Conservation (phyloP, 2,888 invertebrate species). For the Lepidochrysops patricia region DNA sequence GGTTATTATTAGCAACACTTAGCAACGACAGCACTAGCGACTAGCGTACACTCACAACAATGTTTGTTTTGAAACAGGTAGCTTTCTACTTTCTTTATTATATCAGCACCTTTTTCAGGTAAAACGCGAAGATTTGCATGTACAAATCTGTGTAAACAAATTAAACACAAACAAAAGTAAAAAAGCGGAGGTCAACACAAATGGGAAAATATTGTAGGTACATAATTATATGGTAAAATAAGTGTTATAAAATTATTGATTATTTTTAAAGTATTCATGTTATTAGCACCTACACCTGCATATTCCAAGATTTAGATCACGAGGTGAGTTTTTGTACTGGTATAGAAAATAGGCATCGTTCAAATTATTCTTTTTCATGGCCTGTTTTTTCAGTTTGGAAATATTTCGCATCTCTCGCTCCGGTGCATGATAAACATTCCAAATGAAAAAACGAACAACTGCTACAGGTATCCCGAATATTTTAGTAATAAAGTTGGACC, state of each 20-base stretch:
- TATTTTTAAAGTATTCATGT: too few species aligned
- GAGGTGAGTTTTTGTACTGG: not conserved
- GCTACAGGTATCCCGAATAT: not conserved
- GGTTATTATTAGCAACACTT: constrained; percentile 1
- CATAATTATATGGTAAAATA: too few species aligned
- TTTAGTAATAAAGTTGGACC: not conserved
- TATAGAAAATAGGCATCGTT: not conserved
- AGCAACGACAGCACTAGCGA: not conserved
- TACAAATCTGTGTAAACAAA: too few species aligned
- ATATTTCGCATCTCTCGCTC: not conserved
- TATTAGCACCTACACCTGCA: too few species aligned
- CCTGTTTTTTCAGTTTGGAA: not conserved
- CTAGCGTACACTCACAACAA: not conserved
- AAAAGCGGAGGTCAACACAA: too few species aligned
- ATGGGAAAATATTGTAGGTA: too few species aligned
- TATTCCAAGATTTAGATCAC: too few species aligned
- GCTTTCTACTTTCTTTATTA: not conserved
- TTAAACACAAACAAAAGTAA: too few species aligned
- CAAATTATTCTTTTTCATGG: not conserved
- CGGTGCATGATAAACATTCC: not conserved
- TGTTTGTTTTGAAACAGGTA: not conserved
- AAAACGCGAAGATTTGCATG: too few species aligned
- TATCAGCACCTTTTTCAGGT: too few species aligned
- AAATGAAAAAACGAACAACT: not conserved
- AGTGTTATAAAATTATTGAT: too few species aligned